These are phyloP conservation scores for Esox niger DNA, from an alignment of 2,113 vertebrate genomes.

Conservation along the genomic window DNA sequence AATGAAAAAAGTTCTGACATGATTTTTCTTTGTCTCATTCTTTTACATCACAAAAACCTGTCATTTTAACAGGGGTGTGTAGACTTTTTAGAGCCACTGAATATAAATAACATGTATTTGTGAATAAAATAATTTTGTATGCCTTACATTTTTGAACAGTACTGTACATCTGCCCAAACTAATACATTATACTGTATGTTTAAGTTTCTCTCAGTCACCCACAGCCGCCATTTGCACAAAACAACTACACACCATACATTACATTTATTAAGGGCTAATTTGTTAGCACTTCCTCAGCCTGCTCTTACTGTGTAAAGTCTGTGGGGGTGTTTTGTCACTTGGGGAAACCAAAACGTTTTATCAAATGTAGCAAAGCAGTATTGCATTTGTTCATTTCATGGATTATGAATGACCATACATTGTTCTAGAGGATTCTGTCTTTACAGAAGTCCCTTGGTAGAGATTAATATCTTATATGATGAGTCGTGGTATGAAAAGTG, in stretches of 20 bases:
- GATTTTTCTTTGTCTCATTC: too few relatives aligned
- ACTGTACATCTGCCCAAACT: neutral
- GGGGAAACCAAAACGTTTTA: neutral
- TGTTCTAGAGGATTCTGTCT: neutral
- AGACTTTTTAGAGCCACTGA: too few relatives aligned
- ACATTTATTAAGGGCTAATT: conserved; percentile 7
- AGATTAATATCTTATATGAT: neutral
- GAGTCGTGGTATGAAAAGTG: neutral
- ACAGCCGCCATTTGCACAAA: neutral
- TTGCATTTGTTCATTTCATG: neutral
- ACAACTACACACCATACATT: neutral
- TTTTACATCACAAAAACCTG: too few relatives aligned
- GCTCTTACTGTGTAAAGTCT: neutral
- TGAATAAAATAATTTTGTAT: too few relatives aligned
- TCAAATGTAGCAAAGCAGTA: neutral
- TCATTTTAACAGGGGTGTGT: too few relatives aligned
- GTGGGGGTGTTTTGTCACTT: neutral
- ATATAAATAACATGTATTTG: too few relatives aligned
- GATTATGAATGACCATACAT: neutral
- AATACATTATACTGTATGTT: neutral
- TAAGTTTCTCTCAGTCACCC: neutral
- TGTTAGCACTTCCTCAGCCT: neutral
- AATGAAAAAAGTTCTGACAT: too few relatives aligned
- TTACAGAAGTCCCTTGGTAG: neutral
- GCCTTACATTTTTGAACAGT: too few relatives aligned